Evolutionary conservation across 92 coral and sea anemone species (phyloP).

Genomic region (Epizoanthus stellaris): DNA sequence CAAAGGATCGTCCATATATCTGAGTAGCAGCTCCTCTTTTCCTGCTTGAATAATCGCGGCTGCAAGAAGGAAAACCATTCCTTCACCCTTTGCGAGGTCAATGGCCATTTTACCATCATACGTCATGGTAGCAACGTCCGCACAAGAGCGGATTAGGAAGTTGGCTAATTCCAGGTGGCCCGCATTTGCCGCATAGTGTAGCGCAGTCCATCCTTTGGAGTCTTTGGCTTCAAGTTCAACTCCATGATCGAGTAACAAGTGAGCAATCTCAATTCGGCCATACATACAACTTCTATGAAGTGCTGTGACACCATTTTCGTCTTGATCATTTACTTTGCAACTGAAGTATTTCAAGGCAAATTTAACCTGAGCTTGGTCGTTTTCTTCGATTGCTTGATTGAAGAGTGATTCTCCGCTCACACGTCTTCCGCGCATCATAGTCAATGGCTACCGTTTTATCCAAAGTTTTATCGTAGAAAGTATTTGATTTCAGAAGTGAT

Average conservation of each 20-base stretch:
- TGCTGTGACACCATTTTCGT: slow-evolving; percentile 79
- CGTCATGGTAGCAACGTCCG: slow-evolving; percentile 68
- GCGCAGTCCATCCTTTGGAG: slow-evolving; percentile 84
- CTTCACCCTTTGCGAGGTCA: slow-evolving; percentile 87
- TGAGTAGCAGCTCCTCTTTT: slow-evolving; percentile 73
- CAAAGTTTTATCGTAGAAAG: background rate
- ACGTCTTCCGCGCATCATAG: slow-evolving; percentile 37
- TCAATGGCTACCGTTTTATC: background rate
- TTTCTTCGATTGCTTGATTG: slow-evolving; percentile 78
- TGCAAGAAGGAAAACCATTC: slow-evolving; percentile 85
- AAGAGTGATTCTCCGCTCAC: slow-evolving; percentile 59
- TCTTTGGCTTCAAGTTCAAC: slow-evolving; percentile 81
- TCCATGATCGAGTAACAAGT: slow-evolving; percentile 78
- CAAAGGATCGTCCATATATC: slow-evolving; percentile 74
- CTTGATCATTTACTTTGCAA: slow-evolving; percentile 77
- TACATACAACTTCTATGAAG: slow-evolving; percentile 81
- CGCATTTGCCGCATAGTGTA: slow-evolving; percentile 81
- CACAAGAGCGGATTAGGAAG: slow-evolving; percentile 76
- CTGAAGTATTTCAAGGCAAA: slow-evolving; percentile 76
- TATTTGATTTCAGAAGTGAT: slow-evolving; percentile 12
- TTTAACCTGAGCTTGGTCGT: slow-evolving; percentile 78
- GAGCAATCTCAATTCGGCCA: slow-evolving; percentile 76
- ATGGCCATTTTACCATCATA: slow-evolving; percentile 83
- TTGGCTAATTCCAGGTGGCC: slow-evolving; percentile 77
- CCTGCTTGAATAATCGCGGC: slow-evolving; percentile 83